Base-by-base conservation (phyloP, 92 coral and sea anemone species). In the Phenganax subtilis region DNA sequence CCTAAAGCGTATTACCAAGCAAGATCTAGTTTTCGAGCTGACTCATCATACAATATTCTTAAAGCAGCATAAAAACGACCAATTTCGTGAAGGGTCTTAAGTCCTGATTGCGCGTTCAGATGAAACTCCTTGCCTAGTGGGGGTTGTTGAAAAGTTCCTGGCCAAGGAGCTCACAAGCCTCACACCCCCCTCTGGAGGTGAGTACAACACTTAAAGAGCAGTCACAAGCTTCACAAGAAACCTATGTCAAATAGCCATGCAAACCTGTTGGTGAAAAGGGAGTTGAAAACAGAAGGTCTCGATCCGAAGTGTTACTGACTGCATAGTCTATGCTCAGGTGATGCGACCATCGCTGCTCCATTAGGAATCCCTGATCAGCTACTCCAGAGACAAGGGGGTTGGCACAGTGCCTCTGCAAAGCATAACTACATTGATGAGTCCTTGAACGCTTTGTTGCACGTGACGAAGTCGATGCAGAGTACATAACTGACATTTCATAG, bases 251-350 rank as follows among this genome's bases (percentile, higher is more conserved):
- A 87, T 54, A 71, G 74, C 15, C 79, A 77, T 51, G 89, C 85
- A 11, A 84, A 52, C 44, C 84, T 79, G 75, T 77, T 70, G 59
- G 78, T 84, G 6, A 80, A 84, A 63, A 52, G 51, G 59, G 77
- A 81, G 86, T 54, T 81, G 51, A 74, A 71, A 58, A 76, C 29
- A 58, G 71, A 72, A 63, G 80, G 87, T 61, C 65, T 87, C 82
- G 77, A 87, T 67, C 44, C 90, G 6, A 84, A 80, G 63, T 76
- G 10, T 25, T 87, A 84, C 69, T 85, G 90, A 10, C 80, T 82
- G 28, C 91, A 82, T 25, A 88, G 91, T 84, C 82, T 85, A 47
- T 61, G 87, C 44, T 82, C 91, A 14, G 91, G 85, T 29, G 88
- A 85, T 25, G 88, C 91, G 51, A 62, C 88, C 6, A 76, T 86